These are phyloP conservation scores for Cromileptes altivelis DNA, from an alignment of 2,113 vertebrate genomes.

Conservation along the genomic window DNA sequence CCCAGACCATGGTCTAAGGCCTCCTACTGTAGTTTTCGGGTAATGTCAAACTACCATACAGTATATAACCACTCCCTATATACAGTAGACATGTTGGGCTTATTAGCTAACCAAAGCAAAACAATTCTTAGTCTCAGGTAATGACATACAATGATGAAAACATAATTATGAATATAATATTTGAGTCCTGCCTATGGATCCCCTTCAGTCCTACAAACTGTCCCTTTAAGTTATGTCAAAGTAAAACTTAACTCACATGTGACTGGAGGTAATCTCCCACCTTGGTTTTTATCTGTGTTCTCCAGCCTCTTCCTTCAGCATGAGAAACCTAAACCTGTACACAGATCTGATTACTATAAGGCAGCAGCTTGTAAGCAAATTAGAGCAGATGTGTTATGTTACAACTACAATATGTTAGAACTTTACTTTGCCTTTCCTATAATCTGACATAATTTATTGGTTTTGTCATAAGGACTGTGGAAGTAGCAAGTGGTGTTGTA, in stretches of 20 bases:
- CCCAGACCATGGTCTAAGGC: no score
- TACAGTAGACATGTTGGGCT: no score
- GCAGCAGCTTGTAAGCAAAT: slow-evolving; percentile 66
- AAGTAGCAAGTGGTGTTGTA: not conserved
- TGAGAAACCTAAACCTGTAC: slow-evolving; percentile 47
- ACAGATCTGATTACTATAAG: slow-evolving; percentile 31
- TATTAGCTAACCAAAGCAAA: no score
- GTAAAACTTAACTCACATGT: not conserved
- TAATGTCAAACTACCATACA: no score
- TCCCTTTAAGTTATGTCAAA: not conserved
- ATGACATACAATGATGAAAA: no score
- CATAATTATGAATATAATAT: no score
- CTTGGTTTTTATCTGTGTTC: slow-evolving; percentile 6
- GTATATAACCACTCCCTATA: no score
- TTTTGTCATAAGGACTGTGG: slow-evolving; percentile 6
- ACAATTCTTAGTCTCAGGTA: no score
- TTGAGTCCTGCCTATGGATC: no score
- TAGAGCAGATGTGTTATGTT: slow-evolving; percentile 63
- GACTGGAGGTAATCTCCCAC: not conserved
- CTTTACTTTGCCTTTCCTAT: slow-evolving; percentile 15
- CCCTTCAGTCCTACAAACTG: no score
- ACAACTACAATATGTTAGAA: slow-evolving; percentile 21
- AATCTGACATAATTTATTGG: slow-evolving; percentile 3
- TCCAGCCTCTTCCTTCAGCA: slow-evolving; percentile 6
- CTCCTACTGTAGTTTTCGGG: no score